phyloP scores from a whole-genome alignment of 1,140 invertebrate genomes.

The Euglossa dilemma region DNA sequence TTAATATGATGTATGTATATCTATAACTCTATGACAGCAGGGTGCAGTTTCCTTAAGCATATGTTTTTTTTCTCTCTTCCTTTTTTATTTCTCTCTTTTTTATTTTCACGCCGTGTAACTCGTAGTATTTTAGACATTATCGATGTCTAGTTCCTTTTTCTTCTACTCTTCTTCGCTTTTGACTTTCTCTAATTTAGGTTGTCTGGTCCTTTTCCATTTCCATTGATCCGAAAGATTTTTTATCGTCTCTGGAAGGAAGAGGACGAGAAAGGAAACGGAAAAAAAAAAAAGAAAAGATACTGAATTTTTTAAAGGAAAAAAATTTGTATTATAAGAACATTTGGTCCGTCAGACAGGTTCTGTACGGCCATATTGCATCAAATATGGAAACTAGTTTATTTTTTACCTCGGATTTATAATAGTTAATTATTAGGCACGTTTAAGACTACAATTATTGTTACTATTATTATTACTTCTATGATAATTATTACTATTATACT shows the following conservation, averaged over 20 bases:
- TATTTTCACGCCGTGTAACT: slow-evolving; percentile 54
- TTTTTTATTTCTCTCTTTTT: slow-evolving; percentile 46
- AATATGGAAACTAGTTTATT: slow-evolving; percentile 71
- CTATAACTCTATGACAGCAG: slow-evolving; percentile 58
- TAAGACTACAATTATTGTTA: slow-evolving; percentile 71
- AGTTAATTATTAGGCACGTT: slow-evolving; percentile 68
- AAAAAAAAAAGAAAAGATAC: slow-evolving; percentile 27
- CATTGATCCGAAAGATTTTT: slow-evolving; percentile 29
- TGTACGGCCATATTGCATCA: slow-evolving; percentile 54
- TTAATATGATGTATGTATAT: slow-evolving; percentile 68
- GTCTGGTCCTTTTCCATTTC: slow-evolving; percentile 55
- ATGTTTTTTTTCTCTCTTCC: slow-evolving; percentile 48
- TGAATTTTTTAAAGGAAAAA: slow-evolving; percentile 50
- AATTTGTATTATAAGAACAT: slow-evolving; percentile 73
- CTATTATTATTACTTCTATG: slow-evolving; percentile 73
- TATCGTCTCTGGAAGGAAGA: slow-evolving; percentile 38
- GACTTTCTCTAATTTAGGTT: slow-evolving; percentile 38
- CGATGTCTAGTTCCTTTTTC: slow-evolving; percentile 41
- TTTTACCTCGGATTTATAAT: slow-evolving; percentile 71
- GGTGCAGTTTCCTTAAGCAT: slow-evolving; percentile 60
- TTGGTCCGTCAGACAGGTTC: slow-evolving; percentile 64
- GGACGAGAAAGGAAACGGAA: slow-evolving; percentile 24
- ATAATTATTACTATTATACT: slow-evolving; percentile 61
- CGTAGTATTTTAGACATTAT: slow-evolving; percentile 50
- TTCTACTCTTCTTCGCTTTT: slow-evolving; percentile 47